Conservation (phyloP, 2,113 vertebrate species). For the Stercorarius parasiticus region DNA sequence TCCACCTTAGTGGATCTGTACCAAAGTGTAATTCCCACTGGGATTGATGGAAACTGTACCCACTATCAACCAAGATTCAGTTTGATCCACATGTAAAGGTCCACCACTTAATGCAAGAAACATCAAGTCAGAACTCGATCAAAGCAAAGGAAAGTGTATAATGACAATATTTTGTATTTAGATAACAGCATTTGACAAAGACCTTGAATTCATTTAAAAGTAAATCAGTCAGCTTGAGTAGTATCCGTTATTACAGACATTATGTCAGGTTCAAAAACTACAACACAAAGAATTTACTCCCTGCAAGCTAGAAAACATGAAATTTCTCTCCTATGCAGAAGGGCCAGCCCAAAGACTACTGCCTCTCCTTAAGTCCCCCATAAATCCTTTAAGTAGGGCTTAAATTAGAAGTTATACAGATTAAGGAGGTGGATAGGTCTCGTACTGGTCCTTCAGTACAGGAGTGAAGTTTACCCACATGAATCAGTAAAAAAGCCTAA, state of each 20-base stretch:
- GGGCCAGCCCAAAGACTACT: neutral
- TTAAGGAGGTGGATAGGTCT: neutral
- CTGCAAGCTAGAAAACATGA: neutral
- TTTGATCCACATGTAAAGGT: neutral
- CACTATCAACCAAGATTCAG: neutral
- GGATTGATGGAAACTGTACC: neutral
- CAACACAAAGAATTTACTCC: neutral
- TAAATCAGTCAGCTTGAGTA: neutral
- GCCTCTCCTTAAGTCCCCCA: neutral
- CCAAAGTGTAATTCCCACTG: neutral
- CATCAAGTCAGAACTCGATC: neutral
- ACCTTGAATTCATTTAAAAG: neutral
- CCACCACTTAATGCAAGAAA: neutral
- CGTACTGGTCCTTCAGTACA: neutral
- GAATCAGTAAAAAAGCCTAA: neutral
- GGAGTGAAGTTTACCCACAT: neutral
- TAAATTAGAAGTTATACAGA: neutral
- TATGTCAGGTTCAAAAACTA: neutral
- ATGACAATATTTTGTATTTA: neutral
- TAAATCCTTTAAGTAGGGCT: neutral
- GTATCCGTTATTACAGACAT: neutral
- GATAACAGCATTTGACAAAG: neutral
- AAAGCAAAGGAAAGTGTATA: neutral
- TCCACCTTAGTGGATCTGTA: neutral
- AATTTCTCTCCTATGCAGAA: neutral